Evolutionary conservation across 2,888 invertebrate genomes (phyloP), one percentile per base, ranked within the genome.

Genomic region (Idaea biselata): DNA sequence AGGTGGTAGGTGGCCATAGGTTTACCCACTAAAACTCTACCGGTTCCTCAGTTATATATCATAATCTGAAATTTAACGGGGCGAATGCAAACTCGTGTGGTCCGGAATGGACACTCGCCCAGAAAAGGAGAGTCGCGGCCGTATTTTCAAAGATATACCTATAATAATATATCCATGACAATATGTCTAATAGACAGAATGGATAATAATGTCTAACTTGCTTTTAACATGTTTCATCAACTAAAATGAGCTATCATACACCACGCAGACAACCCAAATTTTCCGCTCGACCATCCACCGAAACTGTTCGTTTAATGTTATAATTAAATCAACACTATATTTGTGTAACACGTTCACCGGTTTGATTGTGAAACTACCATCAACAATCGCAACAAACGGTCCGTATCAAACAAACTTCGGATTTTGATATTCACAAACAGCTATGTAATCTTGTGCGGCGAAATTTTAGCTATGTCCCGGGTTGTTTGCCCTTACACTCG

Each of bases 401-500:
- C 69, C 75, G 65, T 44, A 82, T 84, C 83, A 83, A 83, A 84
- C 82, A 80, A 83, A 81, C 80, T 81, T 76, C 72, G 73, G 77
- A 82, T 81, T 83, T 79, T 82, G 82, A 76, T 75, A 80, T 80
- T 77, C 79, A 76, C 75, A 78, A 81, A 83, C 82, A 78, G 79
- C 78, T 81, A 76, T 75, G 79, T 82, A 82, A 82, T 77, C 77
- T 75, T 71, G 71, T 73, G 71, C 74, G 77, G 73, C 72, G 73
- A 81, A 83, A 86, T 86, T 81, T 83, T 73, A 81, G 82, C 84
- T 83, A 84, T 84, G 83, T 84, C 81, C 79, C 78, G 76, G 74
- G 72, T 74, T 84, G 84, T 84, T 84, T 81, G 79, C 71, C 73
- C 71, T 81, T 77, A 84, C 88, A 82, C 85, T 88, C 85, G 87